Evolutionary conservation across 2,797 vertebrate genomes (phyloP).

Genomic region (Xenentodon cancila): DNA sequence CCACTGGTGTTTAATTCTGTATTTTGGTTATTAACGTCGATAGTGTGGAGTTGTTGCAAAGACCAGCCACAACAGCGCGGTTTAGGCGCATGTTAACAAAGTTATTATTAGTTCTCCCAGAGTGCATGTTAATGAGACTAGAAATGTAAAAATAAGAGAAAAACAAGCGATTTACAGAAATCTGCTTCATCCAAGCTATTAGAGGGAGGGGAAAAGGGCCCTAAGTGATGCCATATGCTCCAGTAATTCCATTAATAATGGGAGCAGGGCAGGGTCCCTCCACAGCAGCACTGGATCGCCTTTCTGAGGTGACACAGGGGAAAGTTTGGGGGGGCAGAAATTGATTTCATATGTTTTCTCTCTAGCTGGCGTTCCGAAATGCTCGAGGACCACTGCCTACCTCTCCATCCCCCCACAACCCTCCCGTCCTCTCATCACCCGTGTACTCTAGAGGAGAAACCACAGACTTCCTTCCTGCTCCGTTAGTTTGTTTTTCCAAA

Average conservation of each 20-base stretch:
- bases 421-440: constrained; percentile 50
- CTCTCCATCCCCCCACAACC: constrained; percentile 28
- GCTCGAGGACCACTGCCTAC: constrained; percentile 37
- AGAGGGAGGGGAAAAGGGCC: constrained; percentile 49
- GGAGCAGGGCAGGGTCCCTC: constrained; percentile 70
- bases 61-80: constrained; percentile 22
- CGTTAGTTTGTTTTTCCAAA: constrained; percentile 76
- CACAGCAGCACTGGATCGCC: constrained; percentile 72
- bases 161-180: constrained; percentile 72
- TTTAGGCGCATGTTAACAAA: constrained; percentile 5
- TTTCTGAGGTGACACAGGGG: constrained; percentile 80
- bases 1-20: constrained; percentile 21
- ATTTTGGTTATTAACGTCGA: constrained; percentile 19
- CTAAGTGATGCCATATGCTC: constrained; percentile 84
- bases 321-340: constrained; percentile 63
- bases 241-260: constrained; percentile 82
- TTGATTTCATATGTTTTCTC: constrained; percentile 82
- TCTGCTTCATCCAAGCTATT: constrained; percentile 56
- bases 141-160: constrained; percentile 58
- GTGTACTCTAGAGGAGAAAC: constrained; percentile 68
- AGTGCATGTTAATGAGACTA: constrained; percentile 39
- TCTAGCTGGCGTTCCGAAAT: constrained; percentile 45
- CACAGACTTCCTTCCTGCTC: constrained; percentile 77
- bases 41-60: constrained; percentile 14
- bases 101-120: constrained; percentile 15